Evolutionary conservation across 2,888 invertebrate species (phyloP).

Genomic region (Acronicta psi): DNA sequence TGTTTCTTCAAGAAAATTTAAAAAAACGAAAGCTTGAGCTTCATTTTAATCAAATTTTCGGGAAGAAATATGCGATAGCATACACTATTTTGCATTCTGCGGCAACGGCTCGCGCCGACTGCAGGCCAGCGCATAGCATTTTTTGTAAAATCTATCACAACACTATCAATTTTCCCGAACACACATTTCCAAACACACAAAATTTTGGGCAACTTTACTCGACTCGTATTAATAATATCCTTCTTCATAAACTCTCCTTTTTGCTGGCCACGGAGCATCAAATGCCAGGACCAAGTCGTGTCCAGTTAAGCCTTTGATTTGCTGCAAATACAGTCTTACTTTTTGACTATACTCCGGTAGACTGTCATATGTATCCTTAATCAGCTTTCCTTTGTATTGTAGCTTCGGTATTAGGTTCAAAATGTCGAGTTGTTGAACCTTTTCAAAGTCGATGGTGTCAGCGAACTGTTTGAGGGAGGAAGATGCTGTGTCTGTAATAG

Average conservation of each 20-base stretch:
- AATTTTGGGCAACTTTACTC: too few relatives aligned
- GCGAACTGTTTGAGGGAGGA: slow-evolving; percentile 61
- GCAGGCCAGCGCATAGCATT: too few relatives aligned
- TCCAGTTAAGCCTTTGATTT: slow-evolving; percentile 46
- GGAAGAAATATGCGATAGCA: too few relatives aligned
- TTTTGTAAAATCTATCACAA: too few relatives aligned
- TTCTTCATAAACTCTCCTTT: slow-evolving; percentile 46
- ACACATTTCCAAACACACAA: neutral
- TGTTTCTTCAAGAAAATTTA: too few relatives aligned
- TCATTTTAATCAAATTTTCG: too few relatives aligned
- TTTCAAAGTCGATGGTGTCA: slow-evolving; percentile 68
- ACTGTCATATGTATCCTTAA: slow-evolving; percentile 45
- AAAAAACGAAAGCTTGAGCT: too few relatives aligned
- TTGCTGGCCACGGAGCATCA: slow-evolving; percentile 60
- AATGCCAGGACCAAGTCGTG: slow-evolving; percentile 54
- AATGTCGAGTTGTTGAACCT: slow-evolving; percentile 67
- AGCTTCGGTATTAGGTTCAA: slow-evolving; percentile 65
- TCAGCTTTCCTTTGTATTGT: slow-evolving; percentile 52
- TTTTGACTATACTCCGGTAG: slow-evolving; percentile 47
- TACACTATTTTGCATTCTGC: too few relatives aligned
- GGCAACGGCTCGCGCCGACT: too few relatives aligned
- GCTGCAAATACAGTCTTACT: slow-evolving; percentile 32
- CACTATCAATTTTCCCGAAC: neutral
- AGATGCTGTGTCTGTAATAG: slow-evolving; percentile 60
- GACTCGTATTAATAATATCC: slow-evolving; percentile 19